phyloP scores from a whole-genome alignment of 2,888 invertebrate genomes.

The Auanema sp. region DNA sequence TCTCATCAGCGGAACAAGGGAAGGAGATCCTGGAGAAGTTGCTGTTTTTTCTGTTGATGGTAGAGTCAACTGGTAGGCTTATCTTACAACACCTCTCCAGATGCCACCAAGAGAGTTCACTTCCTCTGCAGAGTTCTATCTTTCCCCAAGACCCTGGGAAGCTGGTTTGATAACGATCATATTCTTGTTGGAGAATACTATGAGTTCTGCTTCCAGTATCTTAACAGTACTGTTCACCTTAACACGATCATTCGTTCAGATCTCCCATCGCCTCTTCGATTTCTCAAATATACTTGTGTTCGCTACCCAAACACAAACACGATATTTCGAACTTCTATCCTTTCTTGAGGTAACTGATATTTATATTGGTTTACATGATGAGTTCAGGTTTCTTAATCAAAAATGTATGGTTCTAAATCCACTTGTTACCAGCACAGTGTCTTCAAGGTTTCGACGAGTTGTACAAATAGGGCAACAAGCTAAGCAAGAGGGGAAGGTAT shows the following conservation, averaged over 20 bases:
- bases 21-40: not conserved
- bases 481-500: conserved; percentile 26
- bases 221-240: too few species aligned
- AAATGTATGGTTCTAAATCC: conserved; percentile 8
- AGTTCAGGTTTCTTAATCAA: conserved; percentile 8
- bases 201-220: conserved; percentile 5
- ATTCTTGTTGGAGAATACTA: conserved; percentile 15
- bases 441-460: conserved; percentile 29
- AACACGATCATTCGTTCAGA: conserved; percentile 10
- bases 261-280: conserved; percentile 19
- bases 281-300: conserved; percentile 14
- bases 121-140: conserved; percentile 17
- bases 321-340: conserved; percentile 19
- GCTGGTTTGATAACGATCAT: conserved; percentile 20
- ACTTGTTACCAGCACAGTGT: conserved; percentile 21
- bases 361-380: not conserved
- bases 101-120: conserved; percentile 2
- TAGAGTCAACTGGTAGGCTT: too few species aligned
- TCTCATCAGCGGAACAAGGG: not conserved
- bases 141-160: conserved; percentile 13
- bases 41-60: not conserved
- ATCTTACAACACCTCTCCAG: too few species aligned
- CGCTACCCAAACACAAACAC: conserved; percentile 14
- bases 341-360: conserved; percentile 3
- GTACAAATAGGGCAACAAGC: conserved; percentile 35